Evolutionary conservation across 2,797 vertebrate species (phyloP), one percentile per base, ranked within the genome.

Genomic region (Sebastiscus albofasciatus): DNA sequence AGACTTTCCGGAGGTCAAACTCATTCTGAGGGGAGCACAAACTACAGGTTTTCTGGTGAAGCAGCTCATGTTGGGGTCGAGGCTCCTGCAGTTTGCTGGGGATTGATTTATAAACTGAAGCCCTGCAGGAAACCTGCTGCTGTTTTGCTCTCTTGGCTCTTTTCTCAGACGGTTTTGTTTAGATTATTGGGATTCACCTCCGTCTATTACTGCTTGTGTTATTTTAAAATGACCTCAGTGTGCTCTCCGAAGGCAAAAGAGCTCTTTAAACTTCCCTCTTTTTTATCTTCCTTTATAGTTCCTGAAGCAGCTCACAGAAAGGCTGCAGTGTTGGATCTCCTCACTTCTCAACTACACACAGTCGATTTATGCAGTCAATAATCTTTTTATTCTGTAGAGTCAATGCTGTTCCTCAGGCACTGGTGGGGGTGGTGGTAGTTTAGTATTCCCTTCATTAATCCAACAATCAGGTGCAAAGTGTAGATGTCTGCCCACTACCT

Each of bases 1-100:
- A 64, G 49, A 67, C 46, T 64, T 76, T 55, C 13, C 2, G 24
- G 71, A 67, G 80, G 82, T 83, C 77, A 80, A 64, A 80, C 67
- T 77, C 62, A 80, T 77, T 72, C 22, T 27, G 13, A 67, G 68
- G 65, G 62, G 49, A 67, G 33, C 83, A 67, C 34, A 6, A 26
- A 36, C 46, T 11, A 9, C 52, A 67, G 34, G 29, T 69, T 77
- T 58, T 4, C 12, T 42, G 55, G n/a, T 77, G 56, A 52, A 39
- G 31, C 42, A 16, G 65, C 42, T 54, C 68, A 6, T 14, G 52
- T 33, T 52, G 60, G 8, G 24, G 67, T 26, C 2, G 4, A 46
- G 46, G 18, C 42, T 56, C 49, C 80, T 59, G 69, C 33, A 49
- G 67, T 27, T 64, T 42, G 18, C 29, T 20, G 22, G 26, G 46